Percentiles rank a stretch among this genome's conserved stretches.
Evolutionary conservation across 2,888 invertebrate species (phyloP).

Genomic region (Apodemia zela): DNA sequence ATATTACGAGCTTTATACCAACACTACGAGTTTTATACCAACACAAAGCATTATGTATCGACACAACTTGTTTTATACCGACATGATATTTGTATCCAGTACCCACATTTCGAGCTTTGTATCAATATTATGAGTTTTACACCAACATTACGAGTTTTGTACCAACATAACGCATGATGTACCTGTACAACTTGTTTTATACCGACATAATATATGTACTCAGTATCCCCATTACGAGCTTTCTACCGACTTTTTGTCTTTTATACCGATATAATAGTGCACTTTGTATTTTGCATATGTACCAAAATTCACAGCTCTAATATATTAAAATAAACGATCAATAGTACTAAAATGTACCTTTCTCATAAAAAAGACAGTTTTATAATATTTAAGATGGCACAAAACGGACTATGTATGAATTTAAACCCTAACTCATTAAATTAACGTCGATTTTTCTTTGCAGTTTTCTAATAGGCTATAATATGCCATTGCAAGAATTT

Average conservation of each 20-base stretch:
- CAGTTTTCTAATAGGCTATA: not conserved
- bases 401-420: conserved; percentile 34
- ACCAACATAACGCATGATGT: conserved; percentile 34
- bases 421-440: conserved; percentile 8
- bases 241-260: not conserved
- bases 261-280: too few species aligned
- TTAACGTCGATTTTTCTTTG: conserved; percentile 20
- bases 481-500: not conserved
- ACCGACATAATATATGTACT: not conserved
- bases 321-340: conserved; percentile 8
- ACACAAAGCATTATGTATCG: too few species aligned
- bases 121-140: too few species aligned
- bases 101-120: too few species aligned
- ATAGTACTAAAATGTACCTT: conserved; percentile 20
- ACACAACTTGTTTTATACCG: too few species aligned
- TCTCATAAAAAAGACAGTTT: conserved; percentile 32
- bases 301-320: conserved; percentile 20
- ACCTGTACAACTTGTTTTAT: conserved; percentile 23
- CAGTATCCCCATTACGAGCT: conserved; percentile 31
- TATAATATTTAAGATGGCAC: conserved; percentile 38
- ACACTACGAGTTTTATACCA: too few species aligned
- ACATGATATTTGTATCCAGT: too few species aligned
- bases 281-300: not conserved
- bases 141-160: too few species aligned
- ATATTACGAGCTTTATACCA: too few species aligned